Conservation (phyloP, 2,888 invertebrate genomes). For the Acleris sparsana region DNA sequence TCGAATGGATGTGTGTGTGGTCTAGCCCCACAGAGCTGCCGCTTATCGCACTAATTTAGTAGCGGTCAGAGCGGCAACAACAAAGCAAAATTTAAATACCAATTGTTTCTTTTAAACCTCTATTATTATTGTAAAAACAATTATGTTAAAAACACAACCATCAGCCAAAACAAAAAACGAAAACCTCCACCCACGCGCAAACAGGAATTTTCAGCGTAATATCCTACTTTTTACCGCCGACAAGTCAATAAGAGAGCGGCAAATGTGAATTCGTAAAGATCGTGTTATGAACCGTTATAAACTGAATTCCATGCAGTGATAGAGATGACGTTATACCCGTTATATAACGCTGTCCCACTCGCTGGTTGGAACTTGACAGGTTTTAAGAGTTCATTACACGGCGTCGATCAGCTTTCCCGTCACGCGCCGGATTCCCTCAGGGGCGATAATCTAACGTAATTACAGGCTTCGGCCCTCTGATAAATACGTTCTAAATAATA, state of each 20-base stretch:
- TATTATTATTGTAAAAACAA: too few relatives aligned
- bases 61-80: too few relatives aligned
- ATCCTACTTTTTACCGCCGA: neutral
- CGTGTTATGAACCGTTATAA: constrained; percentile 9
- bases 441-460: constrained; percentile 58
- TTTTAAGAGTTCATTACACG: too few relatives aligned
- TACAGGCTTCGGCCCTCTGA: constrained; percentile 44
- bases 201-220: neutral
- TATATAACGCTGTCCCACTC: too few relatives aligned
- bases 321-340: too few relatives aligned
- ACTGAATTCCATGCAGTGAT: neutral
- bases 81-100: too few relatives aligned
- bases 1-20: too few relatives aligned
- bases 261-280: constrained; percentile 43
- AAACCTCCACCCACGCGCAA: neutral
- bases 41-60: too few relatives aligned
- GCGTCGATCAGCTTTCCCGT: constrained; percentile 48
- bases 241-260: constrained; percentile 37
- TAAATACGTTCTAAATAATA: constrained; percentile 39
- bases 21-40: too few relatives aligned
- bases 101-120: too few relatives aligned
- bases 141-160: too few relatives aligned
- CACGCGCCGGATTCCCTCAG: constrained; percentile 50
- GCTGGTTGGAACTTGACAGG: too few relatives aligned
- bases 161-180: neutral